These are phyloP conservation scores for Philereme vetulata DNA, from an alignment of 2,888 invertebrate genomes.

Conservation along the genomic window DNA sequence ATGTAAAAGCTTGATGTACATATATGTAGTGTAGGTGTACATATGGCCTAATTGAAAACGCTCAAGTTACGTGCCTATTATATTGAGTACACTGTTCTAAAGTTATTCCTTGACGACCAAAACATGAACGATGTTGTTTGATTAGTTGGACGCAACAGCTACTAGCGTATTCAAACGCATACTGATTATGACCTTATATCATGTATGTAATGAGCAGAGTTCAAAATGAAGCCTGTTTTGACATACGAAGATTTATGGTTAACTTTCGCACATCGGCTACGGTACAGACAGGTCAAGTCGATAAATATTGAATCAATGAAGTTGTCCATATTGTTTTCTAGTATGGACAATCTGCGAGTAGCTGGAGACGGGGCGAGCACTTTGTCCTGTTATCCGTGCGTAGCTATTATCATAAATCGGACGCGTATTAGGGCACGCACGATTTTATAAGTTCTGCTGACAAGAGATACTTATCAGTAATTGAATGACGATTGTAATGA, in stretches of 20 bases:
- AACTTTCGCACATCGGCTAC: conserved; percentile 36
- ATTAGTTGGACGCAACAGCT: conserved; percentile 4
- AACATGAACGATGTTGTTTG: conserved; percentile 5
- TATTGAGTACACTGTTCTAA: conserved; percentile 1
- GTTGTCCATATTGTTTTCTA: conserved; percentile 36
- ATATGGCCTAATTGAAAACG: conserved; percentile 23
- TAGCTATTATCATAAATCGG: conserved; percentile 42
- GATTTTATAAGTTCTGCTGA: conserved; percentile 52
- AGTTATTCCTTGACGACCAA: conserved; percentile 9
- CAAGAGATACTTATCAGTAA: conserved; percentile 51
- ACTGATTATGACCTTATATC: conserved; percentile 19
- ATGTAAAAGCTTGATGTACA: conserved; percentile 18
- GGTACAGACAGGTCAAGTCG: conserved; percentile 34
- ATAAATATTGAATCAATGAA: conserved; percentile 42
- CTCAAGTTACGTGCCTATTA: conserved; percentile 15
- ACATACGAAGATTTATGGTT: conserved; percentile 39
- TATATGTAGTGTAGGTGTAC: conserved; percentile 2
- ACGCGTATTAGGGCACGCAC: conserved; percentile 40
- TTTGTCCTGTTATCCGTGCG: conserved; percentile 38
- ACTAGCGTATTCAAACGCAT: conserved; percentile 4
- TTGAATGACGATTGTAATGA: conserved; percentile 57
- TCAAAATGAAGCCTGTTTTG: conserved; percentile 33
- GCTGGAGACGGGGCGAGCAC: conserved; percentile 29
- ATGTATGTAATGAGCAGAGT: conserved; percentile 18
- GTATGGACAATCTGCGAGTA: conserved; percentile 28